Evolutionary conservation across 2,888 invertebrate species (phyloP).

Genomic region (Pristionchus maxplancki): DNA sequence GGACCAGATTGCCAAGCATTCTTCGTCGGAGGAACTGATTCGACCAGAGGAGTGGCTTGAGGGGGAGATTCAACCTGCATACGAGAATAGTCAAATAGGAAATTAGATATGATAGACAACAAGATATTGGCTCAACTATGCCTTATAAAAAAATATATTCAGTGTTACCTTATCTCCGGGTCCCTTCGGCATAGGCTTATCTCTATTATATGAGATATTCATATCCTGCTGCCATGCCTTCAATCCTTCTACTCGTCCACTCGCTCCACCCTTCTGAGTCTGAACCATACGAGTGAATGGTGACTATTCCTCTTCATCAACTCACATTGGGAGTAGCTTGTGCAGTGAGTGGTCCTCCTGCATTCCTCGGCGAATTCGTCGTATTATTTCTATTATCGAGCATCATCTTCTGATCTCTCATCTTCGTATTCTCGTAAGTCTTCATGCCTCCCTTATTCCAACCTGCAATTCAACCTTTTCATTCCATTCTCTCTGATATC

Average conservation of each 20-base stretch:
- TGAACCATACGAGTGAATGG: neutral
- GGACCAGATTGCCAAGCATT: slow-evolving; percentile 48
- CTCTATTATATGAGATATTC: neutral
- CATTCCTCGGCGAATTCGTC: neutral
- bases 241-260: slow-evolving; percentile 4
- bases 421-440: slow-evolving; percentile 39
- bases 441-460: slow-evolving; percentile 34
- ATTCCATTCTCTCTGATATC: neutral
- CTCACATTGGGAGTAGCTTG: neutral
- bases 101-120: no score
- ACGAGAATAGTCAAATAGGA: neutral
- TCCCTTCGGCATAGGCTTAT: neutral
- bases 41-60: neutral
- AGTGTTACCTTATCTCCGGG: neutral
- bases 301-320: neutral
- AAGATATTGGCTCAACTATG: no score
- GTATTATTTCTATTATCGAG: slow-evolving; percentile 11
- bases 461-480: neutral
- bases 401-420: slow-evolving; percentile 37
- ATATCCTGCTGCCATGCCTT: slow-evolving; percentile 29
- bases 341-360: slow-evolving; percentile 12
- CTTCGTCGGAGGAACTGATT: slow-evolving; percentile 11
- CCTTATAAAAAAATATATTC: neutral
- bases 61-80: neutral
- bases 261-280: neutral